These are phyloP conservation scores for Salarias fasciatus DNA, from an alignment of 2,797 vertebrate genomes.

Conservation along the genomic window DNA sequence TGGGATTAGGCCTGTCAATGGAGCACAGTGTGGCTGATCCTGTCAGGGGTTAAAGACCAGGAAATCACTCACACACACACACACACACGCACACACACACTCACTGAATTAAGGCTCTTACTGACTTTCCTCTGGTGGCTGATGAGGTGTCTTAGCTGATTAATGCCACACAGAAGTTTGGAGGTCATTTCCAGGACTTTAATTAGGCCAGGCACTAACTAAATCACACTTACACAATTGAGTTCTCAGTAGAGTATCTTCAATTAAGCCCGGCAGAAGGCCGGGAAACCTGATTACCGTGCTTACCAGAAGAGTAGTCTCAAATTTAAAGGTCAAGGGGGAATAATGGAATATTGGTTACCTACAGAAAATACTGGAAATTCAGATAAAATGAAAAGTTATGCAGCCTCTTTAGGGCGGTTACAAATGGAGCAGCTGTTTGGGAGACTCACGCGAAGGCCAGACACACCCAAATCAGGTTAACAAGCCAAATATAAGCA, in stretches of 20 bases:
- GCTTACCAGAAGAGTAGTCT: constrained; percentile 60
- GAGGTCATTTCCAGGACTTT: constrained; percentile 77
- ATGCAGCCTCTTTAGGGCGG: constrained; percentile 43
- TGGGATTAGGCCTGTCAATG: constrained; percentile 75
- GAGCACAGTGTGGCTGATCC: constrained; percentile 76
- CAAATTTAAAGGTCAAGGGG: constrained; percentile 64
- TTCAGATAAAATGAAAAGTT: constrained; percentile 54
- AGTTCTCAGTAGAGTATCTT: constrained; percentile 69
- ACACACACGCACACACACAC: constrained; percentile 37
- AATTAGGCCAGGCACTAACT: constrained; percentile 74
- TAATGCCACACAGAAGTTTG: constrained; percentile 72
- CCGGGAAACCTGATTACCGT: constrained; percentile 72
- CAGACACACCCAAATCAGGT: constrained; percentile 74
- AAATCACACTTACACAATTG: constrained; percentile 76
- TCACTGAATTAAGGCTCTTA: constrained; percentile 35
- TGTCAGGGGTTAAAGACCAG: constrained; percentile 73
- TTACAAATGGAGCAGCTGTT: constrained; percentile 43
- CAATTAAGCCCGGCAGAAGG: constrained; percentile 66
- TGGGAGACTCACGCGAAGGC: constrained; percentile 53
- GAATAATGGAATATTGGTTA: constrained; percentile 43
- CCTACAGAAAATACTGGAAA: constrained; percentile 51
- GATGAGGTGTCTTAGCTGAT: constrained; percentile 76
- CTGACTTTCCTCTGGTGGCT: constrained; percentile 59
- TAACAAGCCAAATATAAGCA: constrained; percentile 58
- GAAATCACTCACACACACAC: constrained; percentile 59